Evolutionary conservation across 2,888 invertebrate species (phyloP), one percentile per base, ranked within the genome.

Genomic region (Operophtera brumata): DNA sequence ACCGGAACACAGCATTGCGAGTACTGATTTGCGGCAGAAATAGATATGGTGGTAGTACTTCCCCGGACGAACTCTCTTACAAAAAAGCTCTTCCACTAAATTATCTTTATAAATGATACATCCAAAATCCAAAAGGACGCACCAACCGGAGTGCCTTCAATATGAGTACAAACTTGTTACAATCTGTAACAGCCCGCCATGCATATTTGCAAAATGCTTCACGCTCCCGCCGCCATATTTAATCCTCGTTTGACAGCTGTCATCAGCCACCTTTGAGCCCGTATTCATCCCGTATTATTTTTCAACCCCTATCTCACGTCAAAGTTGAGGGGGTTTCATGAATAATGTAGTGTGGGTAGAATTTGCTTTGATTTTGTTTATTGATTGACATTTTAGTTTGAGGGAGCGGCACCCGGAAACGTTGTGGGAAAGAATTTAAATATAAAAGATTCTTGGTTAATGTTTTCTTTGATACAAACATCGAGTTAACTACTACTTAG

Each of bases 241-340:
- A 80, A 80, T 78, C 70, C 70, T 36, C 70, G 65, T 78, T 78
- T 83, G 84, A 84, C 83, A 30, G 75, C 77, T 84, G 83, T 82
- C 84, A 81, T 66, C 61, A 59, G 60, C 62, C 61, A 74, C 73
- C 74, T 77, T 70, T 76, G 66, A 65, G 62, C 54, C 39, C 40
- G 44, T n/a, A 49, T 32, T 32, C 35, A 39, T 28, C 73, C 67
- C 54, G 65, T 63, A 69, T 78, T 77, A 78, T 82, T 80, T 82
- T 77, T 77, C 71, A 56, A 62, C 60, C 64, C 57, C 42, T 49
- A 64, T 64, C 58, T 43, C 57, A 42, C 55, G 61, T 64, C 63
- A 61, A 52, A 59, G 43, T 53, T 56, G 54, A 53, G 57, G 52
- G 52, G 42, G 43, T 54, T 28, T 45, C 53, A 55, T 64, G 60